Conservation (phyloP, 30 jellyfish, hydroid and myxozoan species). For the Turritopsis dohrnii region DNA sequence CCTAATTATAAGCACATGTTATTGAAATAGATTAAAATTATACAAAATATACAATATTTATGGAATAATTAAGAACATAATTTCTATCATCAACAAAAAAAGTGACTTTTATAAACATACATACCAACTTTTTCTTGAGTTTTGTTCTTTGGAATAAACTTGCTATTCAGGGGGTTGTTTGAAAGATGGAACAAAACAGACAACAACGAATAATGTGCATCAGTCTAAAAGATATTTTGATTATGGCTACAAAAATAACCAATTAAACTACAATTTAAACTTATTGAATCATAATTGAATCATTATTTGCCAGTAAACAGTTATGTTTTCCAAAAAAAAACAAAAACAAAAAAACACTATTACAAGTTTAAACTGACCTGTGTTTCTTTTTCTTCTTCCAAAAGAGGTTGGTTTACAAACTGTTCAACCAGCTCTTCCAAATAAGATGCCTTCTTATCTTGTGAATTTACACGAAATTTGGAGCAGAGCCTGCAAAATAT, state of each 20-base stretch:
- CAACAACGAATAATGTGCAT: slow-evolving; percentile 53
- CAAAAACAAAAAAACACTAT: neutral
- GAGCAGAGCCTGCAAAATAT: slow-evolving; percentile 24
- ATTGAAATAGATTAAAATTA: too few relatives aligned
- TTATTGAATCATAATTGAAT: too few relatives aligned
- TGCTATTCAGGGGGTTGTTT: slow-evolving; percentile 47
- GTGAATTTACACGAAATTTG: slow-evolving; percentile 58
- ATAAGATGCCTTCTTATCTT: slow-evolving; percentile 47
- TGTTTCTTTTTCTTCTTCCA: slow-evolving; percentile 9
- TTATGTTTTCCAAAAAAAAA: neutral
- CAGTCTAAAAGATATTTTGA: slow-evolving; percentile 34
- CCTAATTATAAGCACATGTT: too few relatives aligned
- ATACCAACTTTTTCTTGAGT: neutral
- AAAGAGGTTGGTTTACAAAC: slow-evolving; percentile 42
- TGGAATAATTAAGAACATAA: too few relatives aligned
- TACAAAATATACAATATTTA: too few relatives aligned
- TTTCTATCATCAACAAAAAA: too few relatives aligned
- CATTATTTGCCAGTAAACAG: neutral
- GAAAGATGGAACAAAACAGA: slow-evolving; percentile 62
- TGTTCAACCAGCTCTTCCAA: slow-evolving; percentile 36
- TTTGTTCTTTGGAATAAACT: neutral
- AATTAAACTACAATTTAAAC: too few relatives aligned
- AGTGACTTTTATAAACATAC: neutral
- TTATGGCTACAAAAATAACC: neutral
- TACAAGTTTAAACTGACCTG: neutral